Base-by-base conservation (phyloP, 2,888 invertebrate species). In the Apeira syringaria region DNA sequence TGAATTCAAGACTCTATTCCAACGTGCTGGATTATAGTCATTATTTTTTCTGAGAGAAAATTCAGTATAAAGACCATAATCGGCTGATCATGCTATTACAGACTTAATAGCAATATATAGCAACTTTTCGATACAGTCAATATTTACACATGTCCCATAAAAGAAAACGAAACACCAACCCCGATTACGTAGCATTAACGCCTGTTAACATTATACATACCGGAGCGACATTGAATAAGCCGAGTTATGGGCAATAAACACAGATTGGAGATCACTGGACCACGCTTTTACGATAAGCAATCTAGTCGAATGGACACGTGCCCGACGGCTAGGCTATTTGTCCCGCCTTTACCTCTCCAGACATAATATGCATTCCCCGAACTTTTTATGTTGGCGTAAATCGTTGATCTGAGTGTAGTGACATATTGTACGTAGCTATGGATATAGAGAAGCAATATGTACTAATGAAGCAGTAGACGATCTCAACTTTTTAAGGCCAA, bases 261-360 rank as follows among this genome's bases (percentile, higher is more conserved):
- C 68, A 76, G 86, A 88, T 87, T 87, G 81, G 80, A 82, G 87
- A 87, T 86, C 85, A 76, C 71, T 70, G 77, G 82, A 80, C 78
- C 78, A 72, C 72, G 65, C 54, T 79, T 87, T 87, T 87, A 88
- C 76, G 87, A 86, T 79, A 75, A 76, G 81, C 83, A 87, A 88
- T 88, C 81, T 83, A 61, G 68, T 64, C 62, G 56, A 68, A 74
- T 73, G 70, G 64, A 60, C 61, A 63, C 55, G 53, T 59, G 60
- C 39, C 4, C 24, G 24, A 24, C 24, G 8, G 13, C 11, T 46
- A 61, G 64, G 61, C 68, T 74, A 74, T 80, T 75, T 68, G 74
- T 64, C 59, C n/a, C 64, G 59, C 65, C 60, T 68, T 71, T 68
- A 77, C 71, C 71, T 70, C 59, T 56, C 53, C 45, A 55, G 62